Conservation (phyloP, 92 coral and sea anemone species). For the Metridium senile region DNA sequence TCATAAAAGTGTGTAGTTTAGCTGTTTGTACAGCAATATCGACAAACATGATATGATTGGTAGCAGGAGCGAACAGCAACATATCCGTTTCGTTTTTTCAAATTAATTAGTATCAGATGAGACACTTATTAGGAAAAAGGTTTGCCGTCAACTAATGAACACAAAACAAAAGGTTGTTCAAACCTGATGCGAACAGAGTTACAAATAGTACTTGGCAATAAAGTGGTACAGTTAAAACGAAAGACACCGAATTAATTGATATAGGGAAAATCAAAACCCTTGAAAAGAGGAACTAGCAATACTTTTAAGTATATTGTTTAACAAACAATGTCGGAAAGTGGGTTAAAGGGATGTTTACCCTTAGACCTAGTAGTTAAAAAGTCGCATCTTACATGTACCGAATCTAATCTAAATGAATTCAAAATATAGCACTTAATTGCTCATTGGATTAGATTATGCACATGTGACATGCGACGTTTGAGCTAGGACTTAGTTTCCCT, state of each 20-base stretch:
- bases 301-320: no score
- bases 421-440: no score
- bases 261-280: neutral
- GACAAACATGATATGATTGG: neutral
- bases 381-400: no score
- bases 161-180: neutral
- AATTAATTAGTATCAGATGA: no score
- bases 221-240: neutral
- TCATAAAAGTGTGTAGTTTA: neutral
- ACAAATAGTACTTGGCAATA: neutral
- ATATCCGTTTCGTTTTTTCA: neutral
- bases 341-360: no score
- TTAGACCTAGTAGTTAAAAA: no score
- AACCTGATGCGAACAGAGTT: neutral
- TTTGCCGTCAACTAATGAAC: neutral
- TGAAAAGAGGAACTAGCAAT: neutral
- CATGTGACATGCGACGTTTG: neutral
- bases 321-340: no score
- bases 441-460: no score
- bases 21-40: neutral
- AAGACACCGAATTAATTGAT: constrained; percentile 7
- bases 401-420: no score
- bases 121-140: no score
- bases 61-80: neutral
- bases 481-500: neutral